Evolutionary conservation across 2,888 invertebrate genomes (phyloP).

Genomic region (Mactromeris polynyma): DNA sequence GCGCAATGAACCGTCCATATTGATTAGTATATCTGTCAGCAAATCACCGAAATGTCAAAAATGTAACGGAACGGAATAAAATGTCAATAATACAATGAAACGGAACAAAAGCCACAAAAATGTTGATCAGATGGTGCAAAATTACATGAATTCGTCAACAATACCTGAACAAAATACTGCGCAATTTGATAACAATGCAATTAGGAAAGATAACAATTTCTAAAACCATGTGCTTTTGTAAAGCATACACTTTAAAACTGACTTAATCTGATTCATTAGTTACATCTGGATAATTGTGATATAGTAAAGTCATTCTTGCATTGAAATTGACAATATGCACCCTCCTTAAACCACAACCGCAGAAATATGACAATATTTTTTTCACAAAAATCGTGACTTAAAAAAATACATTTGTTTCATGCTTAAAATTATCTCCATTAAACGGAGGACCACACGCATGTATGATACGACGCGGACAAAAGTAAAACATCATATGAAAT

Average conservation of each 20-base stretch:
- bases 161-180: background rate
- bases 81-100: constrained; percentile 11
- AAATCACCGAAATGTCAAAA: constrained; percentile 27
- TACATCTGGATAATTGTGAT: background rate
- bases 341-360: too few species aligned
- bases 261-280: background rate
- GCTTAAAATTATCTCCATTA: too few species aligned
- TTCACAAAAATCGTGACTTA: too few species aligned
- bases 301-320: background rate
- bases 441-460: too few species aligned
- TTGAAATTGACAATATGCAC: too few species aligned
- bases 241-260: background rate
- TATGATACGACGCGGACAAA: too few species aligned
- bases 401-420: too few species aligned
- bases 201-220: background rate
- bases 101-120: constrained; percentile 15
- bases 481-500: too few species aligned
- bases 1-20: constrained; percentile 13
- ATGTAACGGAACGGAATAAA: constrained; percentile 22
- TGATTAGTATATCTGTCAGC: background rate
- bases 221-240: background rate
- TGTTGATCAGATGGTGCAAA: background rate
- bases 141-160: background rate
- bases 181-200: constrained; percentile 1
- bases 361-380: too few species aligned